These are phyloP conservation scores for Melanostoma scalare DNA, from an alignment of 2,888 invertebrate genomes.

Conservation along the genomic window DNA sequence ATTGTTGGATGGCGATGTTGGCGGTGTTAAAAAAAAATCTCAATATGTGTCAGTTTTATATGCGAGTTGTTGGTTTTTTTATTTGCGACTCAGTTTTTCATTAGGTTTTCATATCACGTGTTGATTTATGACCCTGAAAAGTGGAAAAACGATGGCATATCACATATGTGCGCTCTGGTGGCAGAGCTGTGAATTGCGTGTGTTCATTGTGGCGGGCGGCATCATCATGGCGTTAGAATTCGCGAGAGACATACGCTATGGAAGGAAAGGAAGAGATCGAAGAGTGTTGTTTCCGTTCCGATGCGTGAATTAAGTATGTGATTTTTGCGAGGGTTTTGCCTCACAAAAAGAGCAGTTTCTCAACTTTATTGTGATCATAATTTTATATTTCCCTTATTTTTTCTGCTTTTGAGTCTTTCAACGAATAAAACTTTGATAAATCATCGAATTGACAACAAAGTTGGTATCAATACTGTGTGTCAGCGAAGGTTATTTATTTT, in stretches of 20 bases:
- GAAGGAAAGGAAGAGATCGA: slow-evolving; percentile 18
- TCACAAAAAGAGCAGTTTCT: slow-evolving; percentile 52
- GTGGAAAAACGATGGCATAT: slow-evolving; percentile 68
- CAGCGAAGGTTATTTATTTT: slow-evolving; percentile 26
- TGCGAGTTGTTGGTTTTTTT: slow-evolving; percentile 66
- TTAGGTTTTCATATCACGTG: slow-evolving; percentile 72
- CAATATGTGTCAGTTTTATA: slow-evolving; percentile 71
- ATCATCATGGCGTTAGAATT: not conserved
- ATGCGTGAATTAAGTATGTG: slow-evolving; percentile 66
- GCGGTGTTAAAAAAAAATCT: slow-evolving; percentile 42
- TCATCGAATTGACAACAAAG: slow-evolving; percentile 61
- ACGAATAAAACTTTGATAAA: slow-evolving; percentile 59
- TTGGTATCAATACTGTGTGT: slow-evolving; percentile 30
- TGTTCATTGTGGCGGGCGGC: slow-evolving; percentile 3
- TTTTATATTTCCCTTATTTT: not conserved
- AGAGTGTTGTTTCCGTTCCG: slow-evolving; percentile 25
- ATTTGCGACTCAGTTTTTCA: slow-evolving; percentile 69
- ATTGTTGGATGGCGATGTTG: not conserved
- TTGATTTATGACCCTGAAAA: slow-evolving; percentile 71
- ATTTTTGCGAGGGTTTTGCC: slow-evolving; percentile 39
- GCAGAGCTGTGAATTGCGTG: slow-evolving; percentile 27
- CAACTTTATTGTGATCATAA: slow-evolving; percentile 34
- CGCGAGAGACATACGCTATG: slow-evolving; percentile 16
- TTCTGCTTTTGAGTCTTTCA: slow-evolving; percentile 7
- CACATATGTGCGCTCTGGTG: slow-evolving; percentile 49